These are phyloP conservation scores for Embiotoca jacksoni DNA, from an alignment of 2,113 vertebrate genomes.

Conservation along the genomic window DNA sequence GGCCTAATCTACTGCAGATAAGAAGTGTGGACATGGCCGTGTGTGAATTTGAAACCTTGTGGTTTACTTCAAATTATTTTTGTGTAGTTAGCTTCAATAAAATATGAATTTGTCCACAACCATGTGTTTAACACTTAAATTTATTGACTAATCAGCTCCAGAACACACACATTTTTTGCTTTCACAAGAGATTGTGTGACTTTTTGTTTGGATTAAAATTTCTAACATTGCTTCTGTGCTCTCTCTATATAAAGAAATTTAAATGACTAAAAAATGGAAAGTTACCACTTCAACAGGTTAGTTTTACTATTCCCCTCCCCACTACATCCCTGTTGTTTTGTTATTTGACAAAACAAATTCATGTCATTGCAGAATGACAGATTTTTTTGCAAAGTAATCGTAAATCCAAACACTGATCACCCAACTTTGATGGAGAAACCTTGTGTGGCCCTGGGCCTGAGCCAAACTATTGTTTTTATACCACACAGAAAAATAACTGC, in stretches of 20 bases:
- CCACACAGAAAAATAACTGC: too few species aligned
- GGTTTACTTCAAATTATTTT: too few species aligned
- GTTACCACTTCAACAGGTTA: not conserved
- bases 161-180: too few species aligned
- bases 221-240: too few species aligned
- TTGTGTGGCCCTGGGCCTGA: not conserved
- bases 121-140: too few species aligned
- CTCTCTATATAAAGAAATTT: too few species aligned
- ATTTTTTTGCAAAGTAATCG: not conserved
- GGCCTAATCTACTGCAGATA: not conserved
- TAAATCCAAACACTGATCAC: not conserved
- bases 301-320: not conserved
- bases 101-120: too few species aligned
- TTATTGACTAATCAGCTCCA: too few species aligned
- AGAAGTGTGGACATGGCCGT: not conserved
- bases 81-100: too few species aligned
- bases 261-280: too few species aligned
- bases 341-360: not conserved
- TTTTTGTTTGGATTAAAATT: too few species aligned
- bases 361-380: not conserved
- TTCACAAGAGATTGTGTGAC: too few species aligned
- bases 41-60: not conserved
- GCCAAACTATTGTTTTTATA: not conserved
- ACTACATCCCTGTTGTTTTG: not conserved
- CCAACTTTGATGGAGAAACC: not conserved